phyloP scores from a whole-genome alignment of 2,797 vertebrate species.

The Pogoniulus pusillus region DNA sequence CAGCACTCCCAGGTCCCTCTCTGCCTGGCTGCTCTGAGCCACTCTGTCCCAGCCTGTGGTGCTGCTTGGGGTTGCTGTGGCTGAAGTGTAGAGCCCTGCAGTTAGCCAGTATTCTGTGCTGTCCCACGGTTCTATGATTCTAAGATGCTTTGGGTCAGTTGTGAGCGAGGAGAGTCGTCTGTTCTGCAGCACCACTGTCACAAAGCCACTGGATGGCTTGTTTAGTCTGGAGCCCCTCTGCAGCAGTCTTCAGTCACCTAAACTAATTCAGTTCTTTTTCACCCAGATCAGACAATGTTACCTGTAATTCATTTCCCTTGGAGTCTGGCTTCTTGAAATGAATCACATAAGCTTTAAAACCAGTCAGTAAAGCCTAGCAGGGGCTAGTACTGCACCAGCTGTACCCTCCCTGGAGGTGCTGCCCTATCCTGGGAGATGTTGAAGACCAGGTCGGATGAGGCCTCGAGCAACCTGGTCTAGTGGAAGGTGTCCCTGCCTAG shows the following conservation, averaged over 20 bases:
- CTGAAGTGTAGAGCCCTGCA: no score
- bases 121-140: no score
- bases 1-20: no score
- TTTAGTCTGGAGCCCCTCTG: background rate
- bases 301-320: background rate
- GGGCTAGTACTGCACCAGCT: background rate
- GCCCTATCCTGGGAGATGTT: no score
- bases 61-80: no score
- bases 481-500: no score
- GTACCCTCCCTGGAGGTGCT: background rate
- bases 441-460: no score
- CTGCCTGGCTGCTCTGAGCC: no score
- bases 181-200: background rate
- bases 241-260: background rate
- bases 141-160: conserved; percentile 8
- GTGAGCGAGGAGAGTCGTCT: background rate
- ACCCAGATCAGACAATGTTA: background rate
- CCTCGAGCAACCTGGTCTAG: no score
- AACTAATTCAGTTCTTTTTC: background rate
- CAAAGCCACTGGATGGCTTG: background rate
- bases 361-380: background rate
- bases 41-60: no score
- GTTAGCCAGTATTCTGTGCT: no score
- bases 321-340: background rate
- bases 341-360: background rate